These are phyloP conservation scores for Plemyria rubiginata DNA, from an alignment of 2,888 invertebrate species.

Conservation along the genomic window DNA sequence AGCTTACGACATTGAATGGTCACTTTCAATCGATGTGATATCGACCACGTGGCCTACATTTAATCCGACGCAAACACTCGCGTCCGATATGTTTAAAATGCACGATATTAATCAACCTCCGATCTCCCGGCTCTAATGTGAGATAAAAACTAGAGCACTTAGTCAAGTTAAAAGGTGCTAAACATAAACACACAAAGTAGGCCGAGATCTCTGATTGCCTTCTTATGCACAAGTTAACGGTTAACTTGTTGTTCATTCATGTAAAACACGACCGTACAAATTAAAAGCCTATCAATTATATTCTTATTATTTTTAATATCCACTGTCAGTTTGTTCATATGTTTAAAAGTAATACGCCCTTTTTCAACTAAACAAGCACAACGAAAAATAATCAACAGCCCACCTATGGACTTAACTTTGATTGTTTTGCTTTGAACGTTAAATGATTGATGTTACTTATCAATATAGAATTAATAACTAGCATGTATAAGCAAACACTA, in stretches of 20 bases:
- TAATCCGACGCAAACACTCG: conserved; percentile 38
- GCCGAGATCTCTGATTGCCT: conserved; percentile 55
- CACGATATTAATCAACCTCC: conserved; percentile 56
- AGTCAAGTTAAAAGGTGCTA: conserved; percentile 54
- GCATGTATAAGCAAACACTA: conserved; percentile 51
- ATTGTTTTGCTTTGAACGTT: conserved; percentile 45
- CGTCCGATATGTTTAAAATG: conserved; percentile 46
- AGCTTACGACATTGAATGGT: conserved; percentile 58
- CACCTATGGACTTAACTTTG: conserved; percentile 30
- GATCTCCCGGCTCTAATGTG: conserved; percentile 49
- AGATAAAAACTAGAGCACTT: conserved; percentile 48
- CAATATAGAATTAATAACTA: conserved; percentile 54
- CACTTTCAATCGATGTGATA: conserved; percentile 55
- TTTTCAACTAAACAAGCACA: conserved; percentile 49
- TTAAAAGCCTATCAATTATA: conserved; percentile 65
- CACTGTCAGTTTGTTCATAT: conserved; percentile 51
- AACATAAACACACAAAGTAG: conserved; percentile 55
- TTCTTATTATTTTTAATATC: conserved; percentile 47
- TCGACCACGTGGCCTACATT: conserved; percentile 53
- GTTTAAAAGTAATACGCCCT: conserved; percentile 50
- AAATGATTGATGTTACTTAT: conserved; percentile 60
- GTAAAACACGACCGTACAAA: conserved; percentile 59
- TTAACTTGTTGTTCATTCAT: conserved; percentile 59
- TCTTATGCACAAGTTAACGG: conserved; percentile 53
- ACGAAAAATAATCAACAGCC: conserved; percentile 52